Evolutionary conservation across 1,140 invertebrate genomes (phyloP).

Genomic region (Calephelis virginiensis): DNA sequence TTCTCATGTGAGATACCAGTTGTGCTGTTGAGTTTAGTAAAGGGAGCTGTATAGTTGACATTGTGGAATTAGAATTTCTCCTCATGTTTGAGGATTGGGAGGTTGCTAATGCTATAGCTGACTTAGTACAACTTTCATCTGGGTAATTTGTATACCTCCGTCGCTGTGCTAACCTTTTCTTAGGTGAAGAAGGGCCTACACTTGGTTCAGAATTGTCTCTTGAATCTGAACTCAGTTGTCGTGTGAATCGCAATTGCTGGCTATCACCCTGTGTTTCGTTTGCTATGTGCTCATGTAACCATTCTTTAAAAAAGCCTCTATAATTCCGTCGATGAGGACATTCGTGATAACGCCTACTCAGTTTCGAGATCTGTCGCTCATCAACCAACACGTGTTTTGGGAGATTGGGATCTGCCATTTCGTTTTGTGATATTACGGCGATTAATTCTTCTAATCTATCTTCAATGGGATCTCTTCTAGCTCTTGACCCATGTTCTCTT

Average conservation of each 20-base stretch:
- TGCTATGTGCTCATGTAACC: conserved; percentile 59
- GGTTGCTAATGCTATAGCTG: conserved; percentile 66
- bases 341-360: conserved; percentile 61
- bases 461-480: conserved; percentile 41
- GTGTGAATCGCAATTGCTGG: conserved; percentile 69
- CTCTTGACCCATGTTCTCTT: conserved; percentile 53
- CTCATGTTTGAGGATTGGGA: conserved; percentile 72
- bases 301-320: conserved; percentile 70
- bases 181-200: conserved; percentile 70
- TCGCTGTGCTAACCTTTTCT: conserved; percentile 59
- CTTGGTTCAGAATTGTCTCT: conserved; percentile 73
- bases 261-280: conserved; percentile 61
- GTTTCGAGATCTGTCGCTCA: conserved; percentile 64
- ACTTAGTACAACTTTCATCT: conserved; percentile 73
- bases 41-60: conserved; percentile 80
- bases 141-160: conserved; percentile 67
- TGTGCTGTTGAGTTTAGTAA: conserved; percentile 71
- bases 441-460: conserved; percentile 66
- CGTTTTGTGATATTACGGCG: conserved; percentile 62
- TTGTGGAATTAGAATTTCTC: conserved; percentile 80
- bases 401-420: conserved; percentile 53
- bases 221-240: conserved; percentile 74
- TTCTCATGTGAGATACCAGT: conserved; percentile 72
- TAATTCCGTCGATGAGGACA: conserved; percentile 58
- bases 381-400: conserved; percentile 63